Evolutionary conservation across 2,888 invertebrate genomes (phyloP).

Genomic region (Gandaritis pyraliata): DNA sequence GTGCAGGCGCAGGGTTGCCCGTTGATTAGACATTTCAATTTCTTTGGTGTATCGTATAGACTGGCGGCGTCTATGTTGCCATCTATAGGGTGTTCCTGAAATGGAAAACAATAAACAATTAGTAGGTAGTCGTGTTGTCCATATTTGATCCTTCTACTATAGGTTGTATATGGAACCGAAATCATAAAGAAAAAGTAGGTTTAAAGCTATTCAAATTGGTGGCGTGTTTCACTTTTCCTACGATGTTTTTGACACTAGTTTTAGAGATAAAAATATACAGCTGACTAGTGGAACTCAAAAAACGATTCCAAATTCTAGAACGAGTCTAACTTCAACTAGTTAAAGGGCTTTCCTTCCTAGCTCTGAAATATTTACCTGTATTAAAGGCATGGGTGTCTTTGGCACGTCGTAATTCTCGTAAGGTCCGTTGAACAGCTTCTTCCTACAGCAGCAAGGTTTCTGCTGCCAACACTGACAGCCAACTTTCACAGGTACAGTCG

Average conservation of each 20-base stretch:
- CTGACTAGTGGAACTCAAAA: no score
- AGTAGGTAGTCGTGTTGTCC: not conserved
- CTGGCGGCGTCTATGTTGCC: slow-evolving; percentile 68
- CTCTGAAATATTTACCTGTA: slow-evolving; percentile 60
- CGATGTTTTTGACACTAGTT: no score
- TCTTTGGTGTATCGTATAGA: slow-evolving; percentile 90
- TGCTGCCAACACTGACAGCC: slow-evolving; percentile 78
- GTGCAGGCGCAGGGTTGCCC: slow-evolving; percentile 85
- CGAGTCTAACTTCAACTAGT: no score
- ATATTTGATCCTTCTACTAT: not conserved
- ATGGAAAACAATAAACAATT: not conserved
- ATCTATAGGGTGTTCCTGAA: slow-evolving; percentile 78
- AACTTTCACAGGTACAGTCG: slow-evolving; percentile 85
- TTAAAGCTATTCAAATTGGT: no score
- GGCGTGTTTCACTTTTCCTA: no score
- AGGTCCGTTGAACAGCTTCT: slow-evolving; percentile 81
- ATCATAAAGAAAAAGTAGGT: no score
- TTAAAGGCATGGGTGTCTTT: slow-evolving; percentile 85
- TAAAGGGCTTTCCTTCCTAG: no score
- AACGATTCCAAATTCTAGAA: no score
- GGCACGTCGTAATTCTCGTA: slow-evolving; percentile 93
- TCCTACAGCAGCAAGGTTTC: slow-evolving; percentile 70
- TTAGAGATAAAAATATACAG: no score
- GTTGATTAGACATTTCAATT: slow-evolving; percentile 87
- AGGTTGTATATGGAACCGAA: not conserved